Evolutionary conservation across 1,140 invertebrate species (phyloP).

Genomic region (Drosophila teissieri): DNA sequence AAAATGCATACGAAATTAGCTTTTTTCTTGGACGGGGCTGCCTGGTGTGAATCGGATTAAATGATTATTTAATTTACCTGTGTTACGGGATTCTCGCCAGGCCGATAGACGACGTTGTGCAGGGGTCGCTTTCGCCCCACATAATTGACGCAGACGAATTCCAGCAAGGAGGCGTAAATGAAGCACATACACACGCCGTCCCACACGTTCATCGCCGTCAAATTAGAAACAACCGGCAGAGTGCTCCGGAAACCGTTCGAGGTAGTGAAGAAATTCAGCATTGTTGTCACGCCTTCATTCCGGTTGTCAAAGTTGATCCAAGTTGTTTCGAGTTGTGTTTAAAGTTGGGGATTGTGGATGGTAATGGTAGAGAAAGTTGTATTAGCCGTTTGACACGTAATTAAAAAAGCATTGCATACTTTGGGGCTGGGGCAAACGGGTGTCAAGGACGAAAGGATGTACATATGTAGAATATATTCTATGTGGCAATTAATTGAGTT

Average conservation of each 20-base stretch:
- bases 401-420: constrained; percentile 37
- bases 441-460: background rate
- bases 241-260: constrained; percentile 95
- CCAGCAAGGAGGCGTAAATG: constrained; percentile 96
- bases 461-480: constrained; percentile 11
- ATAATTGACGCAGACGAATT: constrained; percentile 98
- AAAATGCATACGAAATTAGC: constrained; percentile 62
- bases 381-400: constrained; percentile 56
- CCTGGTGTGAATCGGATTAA: constrained; percentile 33
- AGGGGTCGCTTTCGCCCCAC: constrained; percentile 95
- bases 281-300: constrained; percentile 93
- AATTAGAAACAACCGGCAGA: constrained; percentile 95
- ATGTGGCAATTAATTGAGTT: constrained; percentile 36
- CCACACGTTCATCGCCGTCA: constrained; percentile 98
- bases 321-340: constrained; percentile 14
- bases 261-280: constrained; percentile 99
- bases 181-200: constrained; percentile 98
- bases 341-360: constrained; percentile 14
- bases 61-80: constrained; percentile 88
- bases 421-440: constrained; percentile 12
- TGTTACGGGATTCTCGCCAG: constrained; percentile 94
- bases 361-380: constrained; percentile 44
- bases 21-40: constrained; percentile 25
- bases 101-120: constrained; percentile 94
- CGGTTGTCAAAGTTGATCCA: background rate